phyloP scores from a whole-genome alignment of 2,888 invertebrate species.

The Acrocera orbiculus region DNA sequence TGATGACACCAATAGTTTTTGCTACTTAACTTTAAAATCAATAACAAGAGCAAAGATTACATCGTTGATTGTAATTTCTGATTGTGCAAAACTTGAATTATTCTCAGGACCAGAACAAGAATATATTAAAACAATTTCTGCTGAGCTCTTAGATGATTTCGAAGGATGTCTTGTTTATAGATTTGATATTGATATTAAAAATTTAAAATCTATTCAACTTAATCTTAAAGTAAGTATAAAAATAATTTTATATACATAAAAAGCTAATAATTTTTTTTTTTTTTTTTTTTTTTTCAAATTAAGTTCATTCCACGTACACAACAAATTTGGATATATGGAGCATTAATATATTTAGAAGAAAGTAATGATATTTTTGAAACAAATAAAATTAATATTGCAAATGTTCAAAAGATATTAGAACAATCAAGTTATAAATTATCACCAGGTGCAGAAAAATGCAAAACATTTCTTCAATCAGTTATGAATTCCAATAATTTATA shows the following conservation, averaged over 20 bases:
- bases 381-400: slow-evolving; percentile 19
- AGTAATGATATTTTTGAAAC: slow-evolving; percentile 21
- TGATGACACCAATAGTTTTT: slow-evolving; percentile 8
- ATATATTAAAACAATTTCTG: slow-evolving; percentile 23
- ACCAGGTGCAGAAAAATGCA: slow-evolving; percentile 19
- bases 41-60: slow-evolving; percentile 20
- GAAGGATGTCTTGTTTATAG: slow-evolving; percentile 19
- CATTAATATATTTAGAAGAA: slow-evolving; percentile 18
- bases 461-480: slow-evolving; percentile 15
- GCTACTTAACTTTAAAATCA: slow-evolving; percentile 20
- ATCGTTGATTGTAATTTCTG: slow-evolving; percentile 20
- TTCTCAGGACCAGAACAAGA: slow-evolving; percentile 22
- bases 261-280: not conserved
- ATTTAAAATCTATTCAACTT: slow-evolving; percentile 11
- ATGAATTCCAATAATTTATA: slow-evolving; percentile 4
- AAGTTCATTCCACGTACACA: slow-evolving; percentile 11
- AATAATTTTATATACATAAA: not conserved
- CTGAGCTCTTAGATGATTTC: slow-evolving; percentile 16
- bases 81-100: slow-evolving; percentile 22
- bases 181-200: slow-evolving; percentile 23
- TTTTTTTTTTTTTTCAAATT: not conserved
- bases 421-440: slow-evolving; percentile 15
- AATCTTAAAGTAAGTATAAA: slow-evolving; percentile 3
- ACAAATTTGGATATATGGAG: slow-evolving; percentile 25
- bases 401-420: slow-evolving; percentile 21